Evolutionary conservation across 2,113 vertebrate genomes (phyloP).

Genomic region (Arothron firmamentum): DNA sequence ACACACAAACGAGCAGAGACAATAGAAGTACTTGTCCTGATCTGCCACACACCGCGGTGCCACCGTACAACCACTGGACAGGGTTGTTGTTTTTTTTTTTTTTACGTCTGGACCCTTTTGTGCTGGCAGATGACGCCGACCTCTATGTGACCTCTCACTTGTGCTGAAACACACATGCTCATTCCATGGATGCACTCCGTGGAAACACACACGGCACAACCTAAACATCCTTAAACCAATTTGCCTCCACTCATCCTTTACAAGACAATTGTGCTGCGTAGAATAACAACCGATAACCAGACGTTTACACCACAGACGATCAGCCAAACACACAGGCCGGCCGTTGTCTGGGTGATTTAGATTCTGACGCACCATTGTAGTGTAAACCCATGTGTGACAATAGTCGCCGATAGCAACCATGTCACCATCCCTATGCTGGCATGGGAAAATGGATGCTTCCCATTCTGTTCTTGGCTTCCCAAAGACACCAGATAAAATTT

Average conservation of each 20-base stretch:
- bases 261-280: constrained; percentile 47
- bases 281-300: constrained; percentile 51
- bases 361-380: constrained; percentile 36
- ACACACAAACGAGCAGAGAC: neutral
- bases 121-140: constrained; percentile 45
- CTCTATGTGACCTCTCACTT: constrained; percentile 34
- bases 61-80: too few relatives aligned
- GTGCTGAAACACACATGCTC: constrained; percentile 4
- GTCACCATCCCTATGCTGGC: constrained; percentile 19
- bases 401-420: constrained; percentile 44
- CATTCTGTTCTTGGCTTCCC: neutral
- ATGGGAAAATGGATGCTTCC: constrained; percentile 14
- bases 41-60: neutral
- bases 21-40: constrained; percentile 7
- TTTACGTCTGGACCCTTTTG: constrained; percentile 9
- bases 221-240: constrained; percentile 43
- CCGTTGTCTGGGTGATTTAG: constrained; percentile 48
- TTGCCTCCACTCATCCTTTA: constrained; percentile 43
- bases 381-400: constrained; percentile 34
- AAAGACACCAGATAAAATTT: too few relatives aligned
- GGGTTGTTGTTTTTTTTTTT: neutral
- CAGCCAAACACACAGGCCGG: constrained; percentile 37
- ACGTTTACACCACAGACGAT: constrained; percentile 42
- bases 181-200: constrained; percentile 44
- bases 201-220: constrained; percentile 45